Percentiles rank a stretch among this genome's conserved stretches.
Evolutionary conservation across 2,113 vertebrate species (phyloP).

Genomic region (Naja naja): DNA sequence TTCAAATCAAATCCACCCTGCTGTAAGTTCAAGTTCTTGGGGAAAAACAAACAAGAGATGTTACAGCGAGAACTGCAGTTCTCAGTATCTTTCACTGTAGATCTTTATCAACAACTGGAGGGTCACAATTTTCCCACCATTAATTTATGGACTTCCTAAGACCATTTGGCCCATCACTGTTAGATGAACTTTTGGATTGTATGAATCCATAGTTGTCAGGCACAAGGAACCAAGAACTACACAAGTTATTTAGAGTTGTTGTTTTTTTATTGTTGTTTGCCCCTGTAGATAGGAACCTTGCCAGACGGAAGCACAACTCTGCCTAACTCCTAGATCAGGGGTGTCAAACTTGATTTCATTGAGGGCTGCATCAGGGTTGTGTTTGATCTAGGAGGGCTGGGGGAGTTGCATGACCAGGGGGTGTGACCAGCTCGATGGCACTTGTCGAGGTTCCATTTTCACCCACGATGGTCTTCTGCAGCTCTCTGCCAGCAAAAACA

Average conservation of each 20-base stretch:
- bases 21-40: neutral
- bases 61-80: neutral
- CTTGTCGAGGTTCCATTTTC: too few relatives aligned
- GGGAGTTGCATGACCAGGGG: too few relatives aligned
- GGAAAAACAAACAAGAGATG: neutral
- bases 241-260: neutral
- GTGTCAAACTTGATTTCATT: too few relatives aligned
- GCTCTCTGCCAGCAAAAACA: too few relatives aligned
- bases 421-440: too few relatives aligned
- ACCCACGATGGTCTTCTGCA: too few relatives aligned
- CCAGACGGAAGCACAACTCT: neutral
- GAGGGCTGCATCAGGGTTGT: too few relatives aligned
- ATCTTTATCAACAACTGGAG: neutral
- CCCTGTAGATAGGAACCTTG: neutral
- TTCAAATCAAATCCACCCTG: too few relatives aligned
- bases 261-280: neutral
- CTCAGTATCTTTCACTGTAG: neutral
- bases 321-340: neutral
- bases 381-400: too few relatives aligned
- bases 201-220: neutral
- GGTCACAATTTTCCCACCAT: neutral
- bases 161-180: neutral
- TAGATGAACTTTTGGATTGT: neutral
- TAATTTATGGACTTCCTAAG: neutral
- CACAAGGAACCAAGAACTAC: neutral